These are phyloP conservation scores for Pheosia gnoma DNA, from an alignment of 2,888 invertebrate genomes.

Conservation along the genomic window DNA sequence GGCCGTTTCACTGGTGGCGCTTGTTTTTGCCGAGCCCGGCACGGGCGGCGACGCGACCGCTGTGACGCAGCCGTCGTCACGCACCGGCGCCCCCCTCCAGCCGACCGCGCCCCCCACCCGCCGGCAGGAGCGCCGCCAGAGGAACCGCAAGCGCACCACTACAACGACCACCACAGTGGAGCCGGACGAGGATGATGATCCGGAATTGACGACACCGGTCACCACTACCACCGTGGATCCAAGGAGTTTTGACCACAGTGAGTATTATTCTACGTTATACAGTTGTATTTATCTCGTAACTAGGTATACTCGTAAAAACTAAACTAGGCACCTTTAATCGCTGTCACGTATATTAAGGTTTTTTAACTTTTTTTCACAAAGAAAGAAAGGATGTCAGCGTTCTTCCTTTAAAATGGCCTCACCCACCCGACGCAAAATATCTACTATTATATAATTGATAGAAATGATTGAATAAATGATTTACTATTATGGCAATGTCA, in stretches of 20 bases:
- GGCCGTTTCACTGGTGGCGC: slow-evolving; percentile 77
- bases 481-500: no score
- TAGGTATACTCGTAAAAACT: no score
- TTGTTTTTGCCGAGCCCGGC: slow-evolving; percentile 66
- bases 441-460: no score
- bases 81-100: slow-evolving; percentile 12
- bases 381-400: no score
- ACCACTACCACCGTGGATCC: slow-evolving; percentile 72
- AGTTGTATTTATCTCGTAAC: no score
- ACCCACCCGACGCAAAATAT: no score
- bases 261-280: slow-evolving; percentile 36
- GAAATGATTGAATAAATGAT: no score
- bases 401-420: no score
- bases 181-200: slow-evolving; percentile 59
- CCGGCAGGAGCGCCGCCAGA: slow-evolving; percentile 51
- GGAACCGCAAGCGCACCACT: slow-evolving; percentile 62
- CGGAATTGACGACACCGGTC: slow-evolving; percentile 52
- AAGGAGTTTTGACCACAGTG: slow-evolving; percentile 72
- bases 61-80: slow-evolving; percentile 24
- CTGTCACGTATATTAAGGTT: no score
- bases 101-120: slow-evolving; percentile 30
- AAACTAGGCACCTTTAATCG: no score
- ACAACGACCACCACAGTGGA: slow-evolving; percentile 61
- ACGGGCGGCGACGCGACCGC: slow-evolving; percentile 40
- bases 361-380: no score